phyloP scores from a whole-genome alignment of 2,888 invertebrate species.

The Alloplasta piceator region DNA sequence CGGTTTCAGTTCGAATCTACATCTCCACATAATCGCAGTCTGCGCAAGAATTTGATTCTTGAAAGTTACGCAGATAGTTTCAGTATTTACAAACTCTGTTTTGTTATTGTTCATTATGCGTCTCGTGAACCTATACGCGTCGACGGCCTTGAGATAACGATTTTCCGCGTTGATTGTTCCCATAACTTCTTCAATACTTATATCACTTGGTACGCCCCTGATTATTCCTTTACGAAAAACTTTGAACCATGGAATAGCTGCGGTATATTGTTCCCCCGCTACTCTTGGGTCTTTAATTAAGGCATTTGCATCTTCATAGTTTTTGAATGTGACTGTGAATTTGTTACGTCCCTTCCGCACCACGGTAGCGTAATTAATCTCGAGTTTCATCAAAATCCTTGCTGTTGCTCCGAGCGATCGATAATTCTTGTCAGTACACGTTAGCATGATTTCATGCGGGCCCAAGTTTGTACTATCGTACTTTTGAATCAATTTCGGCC shows the following conservation, averaged over 20 bases:
- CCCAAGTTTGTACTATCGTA: too few species aligned
- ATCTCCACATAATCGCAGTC: constrained; percentile 7
- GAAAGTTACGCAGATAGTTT: constrained; percentile 11
- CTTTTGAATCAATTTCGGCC: neutral
- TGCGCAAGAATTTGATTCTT: constrained; percentile 11
- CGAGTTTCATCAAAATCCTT: constrained; percentile 2
- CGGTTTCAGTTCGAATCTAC: constrained; percentile 21
- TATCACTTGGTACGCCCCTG: constrained; percentile 6
- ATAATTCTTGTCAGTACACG: neutral
- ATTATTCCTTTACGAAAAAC: constrained; percentile 20
- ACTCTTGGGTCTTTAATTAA: neutral
- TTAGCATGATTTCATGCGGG: neutral
- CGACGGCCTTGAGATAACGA: neutral
- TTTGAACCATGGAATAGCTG: neutral
- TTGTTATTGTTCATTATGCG: neutral
- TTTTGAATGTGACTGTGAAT: constrained; percentile 11
- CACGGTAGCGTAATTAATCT: constrained; percentile 12
- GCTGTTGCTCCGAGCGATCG: constrained; percentile 17
- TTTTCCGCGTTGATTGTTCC: constrained; percentile 22
- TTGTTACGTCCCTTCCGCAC: neutral
- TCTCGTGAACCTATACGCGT: constrained; percentile 1
- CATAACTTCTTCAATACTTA: constrained; percentile 5
- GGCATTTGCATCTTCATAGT: constrained; percentile 17
- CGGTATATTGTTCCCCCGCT: neutral
- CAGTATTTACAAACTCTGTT: neutral